phyloP scores from a whole-genome alignment of 2,113 vertebrate species.

The Todiramphus chloris region DNA sequence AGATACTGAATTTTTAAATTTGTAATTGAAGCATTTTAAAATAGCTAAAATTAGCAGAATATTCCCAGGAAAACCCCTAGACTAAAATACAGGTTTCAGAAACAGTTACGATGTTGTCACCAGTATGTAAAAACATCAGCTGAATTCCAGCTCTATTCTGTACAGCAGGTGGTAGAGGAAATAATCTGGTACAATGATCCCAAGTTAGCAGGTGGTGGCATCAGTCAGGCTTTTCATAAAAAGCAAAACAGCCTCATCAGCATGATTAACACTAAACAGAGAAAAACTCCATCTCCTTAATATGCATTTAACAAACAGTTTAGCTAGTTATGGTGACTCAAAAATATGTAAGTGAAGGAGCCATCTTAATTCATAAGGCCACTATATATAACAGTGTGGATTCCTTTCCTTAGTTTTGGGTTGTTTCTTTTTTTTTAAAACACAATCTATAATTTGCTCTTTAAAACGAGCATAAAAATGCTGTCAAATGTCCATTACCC shows the following conservation, averaged over 20 bases:
- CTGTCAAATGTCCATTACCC: not conserved
- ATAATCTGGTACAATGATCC: not conserved
- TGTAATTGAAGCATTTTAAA: not conserved
- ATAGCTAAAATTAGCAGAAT: not conserved
- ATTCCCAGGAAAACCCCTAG: not conserved
- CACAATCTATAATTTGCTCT: not conserved
- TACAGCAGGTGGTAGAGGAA: conserved; percentile 40
- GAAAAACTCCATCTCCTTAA: not conserved
- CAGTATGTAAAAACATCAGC: not conserved
- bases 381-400: not conserved
- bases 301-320: not conserved
- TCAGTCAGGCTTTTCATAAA: conserved; percentile 30
- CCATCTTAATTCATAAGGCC: not conserved
- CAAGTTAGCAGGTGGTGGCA: conserved; percentile 23
- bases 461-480: not conserved
- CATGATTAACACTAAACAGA: not conserved
- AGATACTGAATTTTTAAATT: not conserved
- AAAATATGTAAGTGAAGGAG: not conserved
- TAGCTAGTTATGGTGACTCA: not conserved
- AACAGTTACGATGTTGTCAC: not conserved
- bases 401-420: not conserved
- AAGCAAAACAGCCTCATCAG: not conserved
- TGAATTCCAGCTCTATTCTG: not conserved
- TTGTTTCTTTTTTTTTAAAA: not conserved
- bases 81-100: not conserved